Base-by-base conservation (phyloP, 2,888 invertebrate genomes). In the Siphlonurus alternatus region DNA sequence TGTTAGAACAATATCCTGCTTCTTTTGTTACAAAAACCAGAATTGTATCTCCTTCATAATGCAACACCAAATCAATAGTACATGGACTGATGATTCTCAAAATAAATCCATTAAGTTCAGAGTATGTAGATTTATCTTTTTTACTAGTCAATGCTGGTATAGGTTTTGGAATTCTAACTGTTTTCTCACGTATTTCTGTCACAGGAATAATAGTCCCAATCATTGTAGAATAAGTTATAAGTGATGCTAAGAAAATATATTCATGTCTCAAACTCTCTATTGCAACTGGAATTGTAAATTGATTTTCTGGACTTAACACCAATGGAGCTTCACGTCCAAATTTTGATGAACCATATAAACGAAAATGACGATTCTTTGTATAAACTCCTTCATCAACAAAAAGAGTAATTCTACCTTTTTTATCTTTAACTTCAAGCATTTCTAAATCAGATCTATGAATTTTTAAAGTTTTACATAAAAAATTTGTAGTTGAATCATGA, bases 351-450 rank as follows among this genome's bases (percentile, higher is more conserved):
- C 76, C 73, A 64, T 74, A 81, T 51, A 81, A 68, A 54, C 83
- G 74, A 68, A 83, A 83, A 71, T 83, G 82, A 63, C 82, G 74
- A 69, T 83, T 83, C 71, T 77, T 80, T 0, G 80, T 79, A 68
- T 83, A 83, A 53, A 83, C 82, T 64, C 77, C 76, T 70, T 74
- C 68, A 66, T 78, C 78, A 64, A 76, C 70, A 67, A 79, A 78
- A 23, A 78, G 65, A 65, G 68, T 71, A 19, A 61, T 63, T 53
- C 70, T 72, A 20, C 71, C 74, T 63, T 74, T 76, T 0, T 69
- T 69, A 15, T 76, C 75, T 7, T 69, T 63, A 1, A 78, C 71
- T 3, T 76, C 67, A 25, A 79, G 68, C 19, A 72, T 70, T 65
- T 73, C 67, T 0, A 76, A 60, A 38, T 72, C 67, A 38, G 65